A percentile compares a stretch with the other conserved stretches of the same genome.
Conservation (phyloP, 2,113 vertebrate species). For the Pluvianellus socialis region DNA sequence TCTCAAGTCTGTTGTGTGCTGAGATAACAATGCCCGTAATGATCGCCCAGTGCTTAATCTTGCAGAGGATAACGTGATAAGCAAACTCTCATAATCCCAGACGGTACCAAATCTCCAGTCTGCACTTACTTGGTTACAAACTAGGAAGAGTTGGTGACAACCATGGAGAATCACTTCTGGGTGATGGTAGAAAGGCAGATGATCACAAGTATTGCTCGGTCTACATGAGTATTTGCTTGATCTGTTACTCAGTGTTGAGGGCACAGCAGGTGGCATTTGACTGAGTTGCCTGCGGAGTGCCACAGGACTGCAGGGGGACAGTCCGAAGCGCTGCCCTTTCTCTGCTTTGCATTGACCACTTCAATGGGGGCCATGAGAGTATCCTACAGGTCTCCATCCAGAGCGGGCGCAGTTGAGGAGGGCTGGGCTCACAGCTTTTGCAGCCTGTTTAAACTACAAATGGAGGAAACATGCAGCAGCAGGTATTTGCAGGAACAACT, state of each 20-base stretch:
- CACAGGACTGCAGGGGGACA: not conserved
- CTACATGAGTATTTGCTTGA: rapidly evolving
- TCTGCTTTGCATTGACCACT: not conserved
- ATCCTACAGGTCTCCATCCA: not conserved
- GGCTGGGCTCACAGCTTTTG: not conserved
- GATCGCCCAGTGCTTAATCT: not conserved
- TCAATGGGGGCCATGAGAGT: not conserved
- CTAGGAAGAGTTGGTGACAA: rapidly evolving
- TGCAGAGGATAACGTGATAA: not conserved
- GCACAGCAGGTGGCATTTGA: not conserved
- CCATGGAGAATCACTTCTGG: not conserved
- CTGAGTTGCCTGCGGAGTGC: not conserved
- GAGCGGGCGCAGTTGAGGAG: not conserved
- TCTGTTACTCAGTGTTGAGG: not conserved
- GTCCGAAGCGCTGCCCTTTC: not conserved
- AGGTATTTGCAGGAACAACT: not conserved
- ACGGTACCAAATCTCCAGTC: not conserved
- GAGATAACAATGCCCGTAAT: not conserved
- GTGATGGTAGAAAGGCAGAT: not conserved
- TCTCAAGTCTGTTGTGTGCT: not conserved
- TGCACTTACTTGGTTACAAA: not conserved
- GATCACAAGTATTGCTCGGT: rapidly evolving
- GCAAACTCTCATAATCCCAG: not conserved
- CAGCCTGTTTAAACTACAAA: not conserved
- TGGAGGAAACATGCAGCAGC: not conserved